Percentiles rank a stretch among this genome's conserved stretches.
phyloP scores from a whole-genome alignment of 2,797 vertebrate species.

The Chloroceryle inda region DNA sequence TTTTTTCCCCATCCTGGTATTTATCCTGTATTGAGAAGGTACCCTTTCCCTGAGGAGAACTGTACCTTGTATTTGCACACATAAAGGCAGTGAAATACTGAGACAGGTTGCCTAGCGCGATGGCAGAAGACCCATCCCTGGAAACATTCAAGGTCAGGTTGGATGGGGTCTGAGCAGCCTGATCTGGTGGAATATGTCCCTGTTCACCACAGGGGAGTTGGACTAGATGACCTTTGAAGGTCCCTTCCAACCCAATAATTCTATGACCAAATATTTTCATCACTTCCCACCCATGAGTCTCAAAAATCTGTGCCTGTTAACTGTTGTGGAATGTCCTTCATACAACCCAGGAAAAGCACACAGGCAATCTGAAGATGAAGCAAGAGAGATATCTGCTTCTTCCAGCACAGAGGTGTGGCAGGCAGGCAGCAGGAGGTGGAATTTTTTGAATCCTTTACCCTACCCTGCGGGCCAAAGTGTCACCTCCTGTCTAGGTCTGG shows the following conservation, averaged over 20 bases:
- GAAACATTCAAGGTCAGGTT: too few relatives aligned
- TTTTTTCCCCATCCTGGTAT: not conserved
- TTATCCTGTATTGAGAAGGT: not conserved
- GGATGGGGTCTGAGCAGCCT: not conserved
- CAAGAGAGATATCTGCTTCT: not conserved
- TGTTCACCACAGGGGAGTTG: not conserved
- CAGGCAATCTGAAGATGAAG: not conserved
- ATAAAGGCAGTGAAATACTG: not conserved
- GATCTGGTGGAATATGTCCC: not conserved
- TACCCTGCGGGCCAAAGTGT: not conserved
- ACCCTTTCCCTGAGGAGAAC: not conserved
- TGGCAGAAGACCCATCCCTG: too few relatives aligned
- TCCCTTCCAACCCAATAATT: not conserved
- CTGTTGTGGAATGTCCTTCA: not conserved
- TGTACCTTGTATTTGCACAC: not conserved
- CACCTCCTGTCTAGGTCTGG: not conserved
- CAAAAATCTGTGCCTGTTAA: not conserved
- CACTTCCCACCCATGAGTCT: not conserved
- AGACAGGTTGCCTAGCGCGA: too few relatives aligned
- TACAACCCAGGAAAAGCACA: not conserved
- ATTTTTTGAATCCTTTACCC: not conserved
- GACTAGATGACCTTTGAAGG: not conserved
- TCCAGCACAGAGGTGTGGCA: not conserved
- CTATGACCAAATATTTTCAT: not conserved
- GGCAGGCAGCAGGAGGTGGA: not conserved